A percentile compares a stretch with the other conserved stretches of the same genome.
Evolutionary conservation across 2,888 invertebrate species (phyloP).

Genomic region (Dolichomitus sp.): DNA sequence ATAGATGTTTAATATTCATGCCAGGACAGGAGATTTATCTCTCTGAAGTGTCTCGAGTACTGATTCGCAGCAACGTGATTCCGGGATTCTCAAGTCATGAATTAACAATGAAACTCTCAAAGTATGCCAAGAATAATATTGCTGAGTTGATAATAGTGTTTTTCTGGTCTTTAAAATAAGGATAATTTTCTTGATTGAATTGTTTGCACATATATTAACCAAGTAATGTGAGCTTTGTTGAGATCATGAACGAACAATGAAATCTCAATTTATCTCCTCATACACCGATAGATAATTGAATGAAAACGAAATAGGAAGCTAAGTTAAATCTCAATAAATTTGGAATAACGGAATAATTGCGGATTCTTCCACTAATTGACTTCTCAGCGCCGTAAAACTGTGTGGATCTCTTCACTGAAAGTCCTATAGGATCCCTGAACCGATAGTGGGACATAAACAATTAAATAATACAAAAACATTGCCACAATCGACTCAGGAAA

Average conservation of each 20-base stretch:
- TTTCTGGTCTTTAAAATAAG: background rate
- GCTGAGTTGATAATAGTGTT: background rate
- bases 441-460: no score
- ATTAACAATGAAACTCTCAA: background rate
- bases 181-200: background rate
- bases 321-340: background rate
- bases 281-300: background rate
- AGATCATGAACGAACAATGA: background rate
- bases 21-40: background rate
- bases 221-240: background rate
- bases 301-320: background rate
- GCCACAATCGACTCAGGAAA: background rate
- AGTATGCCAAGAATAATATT: background rate
- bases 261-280: background rate
- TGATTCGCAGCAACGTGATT: background rate
- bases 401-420: background rate
- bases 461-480: no score
- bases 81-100: background rate
- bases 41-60: background rate
- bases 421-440: no score
- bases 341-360: background rate
- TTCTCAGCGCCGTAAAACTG: background rate
- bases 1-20: background rate
- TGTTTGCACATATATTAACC: background rate
- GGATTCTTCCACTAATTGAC: background rate